phyloP scores from a whole-genome alignment of 2,113 vertebrate species.

The Hucho hucho region DNA sequence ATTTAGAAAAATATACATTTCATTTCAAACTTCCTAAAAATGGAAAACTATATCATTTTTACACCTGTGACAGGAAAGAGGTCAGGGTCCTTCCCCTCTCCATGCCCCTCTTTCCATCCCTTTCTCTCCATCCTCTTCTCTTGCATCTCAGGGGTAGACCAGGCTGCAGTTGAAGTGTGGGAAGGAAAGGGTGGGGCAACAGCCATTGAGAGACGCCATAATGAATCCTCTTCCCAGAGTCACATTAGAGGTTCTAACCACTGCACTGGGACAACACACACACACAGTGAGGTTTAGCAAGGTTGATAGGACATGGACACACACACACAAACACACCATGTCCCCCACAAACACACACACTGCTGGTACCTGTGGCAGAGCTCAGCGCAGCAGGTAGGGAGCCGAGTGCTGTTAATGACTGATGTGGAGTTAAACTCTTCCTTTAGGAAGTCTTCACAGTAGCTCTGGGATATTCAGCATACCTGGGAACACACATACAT shows the following conservation, averaged over 20 bases:
- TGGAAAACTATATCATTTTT: no score
- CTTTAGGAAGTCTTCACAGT: constrained; percentile 69
- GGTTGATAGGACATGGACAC: no score
- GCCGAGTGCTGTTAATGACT: constrained; percentile 55
- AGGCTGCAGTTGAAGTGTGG: constrained; percentile 56
- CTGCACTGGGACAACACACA: constrained; percentile 33
- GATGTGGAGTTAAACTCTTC: constrained; percentile 50
- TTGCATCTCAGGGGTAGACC: constrained; percentile 1
- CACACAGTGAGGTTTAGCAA: no score
- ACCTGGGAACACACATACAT: constrained; percentile 63
- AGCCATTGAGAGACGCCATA: constrained; percentile 37
- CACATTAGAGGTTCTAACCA: constrained; percentile 38
- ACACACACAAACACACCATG: not conserved
- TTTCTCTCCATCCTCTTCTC: constrained; percentile 37
- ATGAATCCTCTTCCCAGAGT: constrained; percentile 36
- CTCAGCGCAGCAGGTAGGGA: constrained; percentile 76
- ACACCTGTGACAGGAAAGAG: no score
- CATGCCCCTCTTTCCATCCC: constrained; percentile 2
- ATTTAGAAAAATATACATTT: not conserved
- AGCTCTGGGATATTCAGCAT: constrained; percentile 70
- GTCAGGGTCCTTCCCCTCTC: no score
- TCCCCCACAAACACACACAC: not conserved
- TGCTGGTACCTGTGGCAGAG: constrained; percentile 74
- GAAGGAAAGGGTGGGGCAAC: constrained; percentile 38
- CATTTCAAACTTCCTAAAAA: no score